phyloP scores from a whole-genome alignment of 2,888 invertebrate species.

The Cantharis nigra region DNA sequence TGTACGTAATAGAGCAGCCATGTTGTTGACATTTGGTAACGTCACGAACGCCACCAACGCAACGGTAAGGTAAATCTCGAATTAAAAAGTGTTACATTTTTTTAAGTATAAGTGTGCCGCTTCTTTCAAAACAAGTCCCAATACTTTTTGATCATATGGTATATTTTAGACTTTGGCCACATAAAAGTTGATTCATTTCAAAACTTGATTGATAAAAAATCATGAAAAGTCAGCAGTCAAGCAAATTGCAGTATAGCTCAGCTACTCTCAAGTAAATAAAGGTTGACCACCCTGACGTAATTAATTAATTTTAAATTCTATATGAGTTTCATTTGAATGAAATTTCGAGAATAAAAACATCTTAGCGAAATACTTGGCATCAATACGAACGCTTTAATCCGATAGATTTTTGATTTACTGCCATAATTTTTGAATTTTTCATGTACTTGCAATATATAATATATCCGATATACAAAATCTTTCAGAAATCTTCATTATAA shows the following conservation, averaged over 20 bases:
- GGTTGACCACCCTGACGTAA: not conserved
- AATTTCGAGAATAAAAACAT: not conserved
- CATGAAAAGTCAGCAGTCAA: not conserved
- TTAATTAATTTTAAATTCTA: not conserved
- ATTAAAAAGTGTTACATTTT: too few relatives aligned
- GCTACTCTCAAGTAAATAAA: not conserved
- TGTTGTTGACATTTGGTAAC: too few relatives aligned
- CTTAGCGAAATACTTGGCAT: not conserved
- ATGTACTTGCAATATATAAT: not conserved
- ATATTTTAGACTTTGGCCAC: too few relatives aligned
- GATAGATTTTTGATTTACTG: not conserved
- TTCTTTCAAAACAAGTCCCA: too few relatives aligned
- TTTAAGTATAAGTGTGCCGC: too few relatives aligned
- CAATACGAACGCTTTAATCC: too few relatives aligned
- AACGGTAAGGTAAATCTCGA: too few relatives aligned
- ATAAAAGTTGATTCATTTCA: too few relatives aligned
- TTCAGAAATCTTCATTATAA: not conserved
- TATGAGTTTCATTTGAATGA: not conserved
- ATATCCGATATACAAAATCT: not conserved
- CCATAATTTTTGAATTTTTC: not conserved
- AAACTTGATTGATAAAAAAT: not conserved
- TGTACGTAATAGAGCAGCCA: too few relatives aligned
- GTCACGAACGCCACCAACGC: too few relatives aligned
- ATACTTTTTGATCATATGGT: too few relatives aligned
- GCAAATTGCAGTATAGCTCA: not conserved